phyloP scores from a whole-genome alignment of 2,797 vertebrate species.

The Poecilia gillii region DNA sequence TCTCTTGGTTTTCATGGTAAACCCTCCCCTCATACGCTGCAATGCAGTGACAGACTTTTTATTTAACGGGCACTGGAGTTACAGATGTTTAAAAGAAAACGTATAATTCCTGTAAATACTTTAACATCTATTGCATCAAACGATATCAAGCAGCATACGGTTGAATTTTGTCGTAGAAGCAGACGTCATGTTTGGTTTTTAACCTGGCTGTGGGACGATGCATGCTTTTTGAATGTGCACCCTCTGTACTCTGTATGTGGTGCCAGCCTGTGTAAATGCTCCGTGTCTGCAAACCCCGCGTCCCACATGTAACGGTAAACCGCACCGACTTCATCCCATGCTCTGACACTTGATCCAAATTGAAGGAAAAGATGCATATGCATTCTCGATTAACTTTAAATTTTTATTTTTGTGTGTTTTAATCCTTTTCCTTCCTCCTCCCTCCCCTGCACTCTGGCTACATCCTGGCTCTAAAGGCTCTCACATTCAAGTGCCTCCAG shows the following conservation, averaged over 20 bases:
- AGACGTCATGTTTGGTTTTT: conserved; percentile 37
- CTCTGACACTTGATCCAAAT: conserved; percentile 31
- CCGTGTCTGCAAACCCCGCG: conserved; percentile 61
- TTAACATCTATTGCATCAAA: conserved; percentile 65
- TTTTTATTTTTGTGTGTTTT: conserved; percentile 30
- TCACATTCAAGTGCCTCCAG: conserved; percentile 80
- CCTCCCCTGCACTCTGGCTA: conserved; percentile 47
- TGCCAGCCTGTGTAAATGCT: conserved; percentile 72
- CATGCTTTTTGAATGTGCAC: conserved; percentile 76
- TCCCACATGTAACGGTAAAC: conserved; percentile 55
- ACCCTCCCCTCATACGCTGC: conserved; percentile 34
- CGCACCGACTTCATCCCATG: not conserved
- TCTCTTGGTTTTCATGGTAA: conserved; percentile 49
- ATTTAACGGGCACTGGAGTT: conserved; percentile 71
- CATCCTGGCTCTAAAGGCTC: conserved; percentile 71
- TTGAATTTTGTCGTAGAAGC: conserved; percentile 58
- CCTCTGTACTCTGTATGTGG: conserved; percentile 69
- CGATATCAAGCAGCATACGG: conserved; percentile 63
- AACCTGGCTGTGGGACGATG: conserved; percentile 62
- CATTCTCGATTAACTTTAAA: conserved; percentile 31
- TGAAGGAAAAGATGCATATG: conserved; percentile 64
- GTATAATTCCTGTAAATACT: conserved; percentile 76
- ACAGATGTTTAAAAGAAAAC: conserved; percentile 57
- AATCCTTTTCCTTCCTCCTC: conserved; percentile 21
- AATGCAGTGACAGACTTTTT: conserved; percentile 57